Percentiles rank a stretch among this genome's conserved stretches.
Conservation (phyloP, 2,113 vertebrate species). For the Theropithecus gelada region DNA sequence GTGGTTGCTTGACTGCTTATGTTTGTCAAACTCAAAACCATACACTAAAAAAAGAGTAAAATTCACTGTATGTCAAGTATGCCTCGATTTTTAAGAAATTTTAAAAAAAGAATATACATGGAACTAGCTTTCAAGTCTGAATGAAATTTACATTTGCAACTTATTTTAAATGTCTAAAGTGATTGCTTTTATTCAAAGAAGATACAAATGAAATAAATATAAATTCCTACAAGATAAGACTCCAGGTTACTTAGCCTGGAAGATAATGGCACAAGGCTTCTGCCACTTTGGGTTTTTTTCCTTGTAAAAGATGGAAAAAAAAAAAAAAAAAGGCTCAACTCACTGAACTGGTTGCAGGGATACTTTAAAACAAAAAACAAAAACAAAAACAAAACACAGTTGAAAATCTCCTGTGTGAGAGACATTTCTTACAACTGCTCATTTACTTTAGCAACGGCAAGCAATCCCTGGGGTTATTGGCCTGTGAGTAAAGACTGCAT, state of each 20-base stretch:
- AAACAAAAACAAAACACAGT: no score
- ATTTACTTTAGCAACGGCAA: not conserved
- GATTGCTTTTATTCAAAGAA: not conserved
- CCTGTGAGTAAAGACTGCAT: not conserved
- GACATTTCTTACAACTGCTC: not conserved
- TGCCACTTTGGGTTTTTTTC: not conserved
- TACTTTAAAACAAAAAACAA: not conserved
- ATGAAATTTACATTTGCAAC: not conserved
- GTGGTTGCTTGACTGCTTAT: not conserved
- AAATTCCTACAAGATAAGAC: not conserved
- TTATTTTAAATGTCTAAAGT: not conserved
- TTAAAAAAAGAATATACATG: not conserved
- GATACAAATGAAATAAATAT: not conserved
- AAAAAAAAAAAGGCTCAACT: not conserved
- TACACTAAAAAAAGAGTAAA: not conserved
- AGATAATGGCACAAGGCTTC: not conserved
- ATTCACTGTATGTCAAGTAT: not conserved
- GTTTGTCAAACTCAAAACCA: not conserved
- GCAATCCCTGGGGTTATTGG: not conserved
- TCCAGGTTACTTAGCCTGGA: not conserved
- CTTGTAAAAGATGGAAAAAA: not conserved
- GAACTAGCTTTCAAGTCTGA: not conserved
- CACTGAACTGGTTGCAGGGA: not conserved
- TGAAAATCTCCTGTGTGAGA: not conserved
- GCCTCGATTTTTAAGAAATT: not conserved